Conservation (phyloP, 2,888 invertebrate genomes). For the Caenorhabditis angaria region DNA sequence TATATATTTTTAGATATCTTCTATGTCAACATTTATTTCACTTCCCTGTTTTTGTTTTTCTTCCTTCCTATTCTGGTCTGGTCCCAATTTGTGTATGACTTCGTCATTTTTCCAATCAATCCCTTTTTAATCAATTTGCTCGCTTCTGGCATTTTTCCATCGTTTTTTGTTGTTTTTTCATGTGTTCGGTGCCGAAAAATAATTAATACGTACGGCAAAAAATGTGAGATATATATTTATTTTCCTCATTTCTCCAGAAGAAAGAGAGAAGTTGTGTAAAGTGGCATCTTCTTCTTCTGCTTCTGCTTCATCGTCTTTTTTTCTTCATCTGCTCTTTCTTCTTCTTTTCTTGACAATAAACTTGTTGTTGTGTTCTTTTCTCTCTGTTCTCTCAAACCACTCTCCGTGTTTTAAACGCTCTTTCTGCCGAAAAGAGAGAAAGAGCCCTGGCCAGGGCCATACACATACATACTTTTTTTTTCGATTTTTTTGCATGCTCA, state of each 20-base stretch:
- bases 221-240: not conserved
- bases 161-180: conserved; percentile 2
- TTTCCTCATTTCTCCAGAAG: conserved; percentile 5
- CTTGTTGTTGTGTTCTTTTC: conserved; percentile 1
- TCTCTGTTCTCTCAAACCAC: not conserved
- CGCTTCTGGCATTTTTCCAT: not conserved
- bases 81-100: not conserved
- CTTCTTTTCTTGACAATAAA: conserved; percentile 1
- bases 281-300: conserved; percentile 3
- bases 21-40: conserved; percentile 2
- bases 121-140: not conserved
- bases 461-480: conserved; percentile 2
- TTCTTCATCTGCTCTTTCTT: conserved; percentile 13
- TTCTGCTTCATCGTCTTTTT: conserved; percentile 5
- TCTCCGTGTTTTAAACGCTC: not conserved
- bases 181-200: conserved; percentile 1
- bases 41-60: conserved; percentile 3
- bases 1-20: not conserved
- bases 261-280: conserved; percentile 3
- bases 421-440: not conserved
- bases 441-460: not conserved
- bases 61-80: not conserved
- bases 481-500: not conserved
- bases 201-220: conserved; percentile 7
- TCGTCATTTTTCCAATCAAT: not conserved